Evolutionary conservation across 1,140 invertebrate genomes (phyloP).

Genomic region (Portunus trituberculatus): DNA sequence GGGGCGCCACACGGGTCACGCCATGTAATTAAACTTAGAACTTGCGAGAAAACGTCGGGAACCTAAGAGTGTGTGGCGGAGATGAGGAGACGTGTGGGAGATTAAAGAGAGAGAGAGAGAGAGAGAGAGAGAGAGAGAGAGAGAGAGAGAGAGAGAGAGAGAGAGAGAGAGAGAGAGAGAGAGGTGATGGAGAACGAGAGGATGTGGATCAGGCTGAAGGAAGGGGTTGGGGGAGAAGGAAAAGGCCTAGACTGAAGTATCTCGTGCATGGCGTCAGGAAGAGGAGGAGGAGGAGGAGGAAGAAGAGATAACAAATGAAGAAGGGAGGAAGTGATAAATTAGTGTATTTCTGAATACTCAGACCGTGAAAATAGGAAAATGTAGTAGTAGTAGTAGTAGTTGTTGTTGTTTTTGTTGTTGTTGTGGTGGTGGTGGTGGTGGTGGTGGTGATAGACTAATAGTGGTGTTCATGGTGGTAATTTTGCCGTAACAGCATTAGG

Average conservation of each 20-base stretch:
- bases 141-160: constrained; percentile 31
- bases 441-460: neutral
- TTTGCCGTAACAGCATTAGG: neutral
- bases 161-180: constrained; percentile 2
- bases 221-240: no score
- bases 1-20: neutral
- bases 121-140: constrained; percentile 38
- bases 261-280: neutral
- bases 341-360: neutral
- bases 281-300: constrained; percentile 24
- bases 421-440: constrained; percentile 22
- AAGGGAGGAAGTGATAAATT: neutral
- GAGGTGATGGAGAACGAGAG: neutral
- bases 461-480: neutral
- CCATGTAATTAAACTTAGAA: no score
- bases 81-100: no score
- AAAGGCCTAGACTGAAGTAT: neutral
- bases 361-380: neutral
- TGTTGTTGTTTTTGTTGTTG: neutral
- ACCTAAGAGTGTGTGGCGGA: neutral
- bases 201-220: neutral
- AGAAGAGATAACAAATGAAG: neutral
- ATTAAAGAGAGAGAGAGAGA: neutral
- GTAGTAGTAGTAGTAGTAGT: neutral
- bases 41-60: neutral